phyloP scores from a whole-genome alignment of 2,113 vertebrate genomes.

The Misgurnus anguillicaudatus region DNA sequence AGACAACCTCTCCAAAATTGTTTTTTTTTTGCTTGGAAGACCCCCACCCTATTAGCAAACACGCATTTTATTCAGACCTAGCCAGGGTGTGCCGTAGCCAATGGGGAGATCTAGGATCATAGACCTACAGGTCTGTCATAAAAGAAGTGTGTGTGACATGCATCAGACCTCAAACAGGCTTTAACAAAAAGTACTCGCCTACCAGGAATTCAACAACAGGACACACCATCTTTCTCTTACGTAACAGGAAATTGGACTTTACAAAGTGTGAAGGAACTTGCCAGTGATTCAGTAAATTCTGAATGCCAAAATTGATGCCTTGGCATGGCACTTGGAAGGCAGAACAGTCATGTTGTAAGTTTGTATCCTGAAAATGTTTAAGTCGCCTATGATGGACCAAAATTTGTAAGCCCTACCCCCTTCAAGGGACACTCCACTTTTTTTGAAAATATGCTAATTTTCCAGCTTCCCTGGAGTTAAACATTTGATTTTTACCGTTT shows the following conservation, averaged over 20 bases:
- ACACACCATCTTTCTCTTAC: neutral
- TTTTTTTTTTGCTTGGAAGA: neutral
- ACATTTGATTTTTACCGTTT: too few relatives aligned
- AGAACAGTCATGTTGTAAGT: too few relatives aligned
- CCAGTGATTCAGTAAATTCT: neutral
- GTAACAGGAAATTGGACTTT: slow-evolving; percentile 36
- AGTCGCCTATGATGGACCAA: too few relatives aligned
- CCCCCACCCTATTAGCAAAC: slow-evolving; percentile 28
- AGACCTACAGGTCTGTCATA: slow-evolving; percentile 26
- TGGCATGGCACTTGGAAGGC: too few relatives aligned
- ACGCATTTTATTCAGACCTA: slow-evolving; percentile 34
- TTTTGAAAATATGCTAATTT: too few relatives aligned
- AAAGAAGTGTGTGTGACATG: slow-evolving; percentile 40
- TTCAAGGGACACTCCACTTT: too few relatives aligned
- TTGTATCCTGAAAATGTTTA: too few relatives aligned
- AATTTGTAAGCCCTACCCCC: too few relatives aligned
- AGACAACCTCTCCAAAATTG: slow-evolving; percentile 23
- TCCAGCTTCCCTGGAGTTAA: too few relatives aligned
- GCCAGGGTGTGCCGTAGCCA: slow-evolving; percentile 9
- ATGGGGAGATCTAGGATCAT: neutral
- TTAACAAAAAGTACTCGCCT: neutral
- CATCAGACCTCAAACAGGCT: neutral
- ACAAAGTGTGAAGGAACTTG: neutral
- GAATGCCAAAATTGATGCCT: too few relatives aligned
- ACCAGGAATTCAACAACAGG: slow-evolving; percentile 2